phyloP scores from a whole-genome alignment of 2,888 invertebrate species.

The Amphipyra tragopoginis region DNA sequence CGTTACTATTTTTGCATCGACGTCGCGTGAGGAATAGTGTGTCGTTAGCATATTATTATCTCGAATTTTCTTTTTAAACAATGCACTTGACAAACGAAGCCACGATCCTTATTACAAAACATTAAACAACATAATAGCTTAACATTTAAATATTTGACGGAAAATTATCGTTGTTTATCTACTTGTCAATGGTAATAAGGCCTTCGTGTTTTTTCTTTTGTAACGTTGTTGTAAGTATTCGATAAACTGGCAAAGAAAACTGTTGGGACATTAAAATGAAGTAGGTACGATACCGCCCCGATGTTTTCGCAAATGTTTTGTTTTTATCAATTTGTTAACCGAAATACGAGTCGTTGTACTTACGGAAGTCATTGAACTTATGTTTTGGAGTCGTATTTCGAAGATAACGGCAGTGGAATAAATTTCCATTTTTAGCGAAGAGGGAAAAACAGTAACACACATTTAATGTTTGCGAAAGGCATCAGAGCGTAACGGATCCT shows the following conservation, averaged over 20 bases:
- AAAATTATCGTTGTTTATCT: constrained; percentile 35
- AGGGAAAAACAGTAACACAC: constrained; percentile 33
- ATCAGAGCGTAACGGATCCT: constrained; percentile 48
- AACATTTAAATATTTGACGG: constrained; percentile 17
- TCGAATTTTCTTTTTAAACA: constrained; percentile 58
- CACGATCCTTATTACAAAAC: constrained; percentile 37
- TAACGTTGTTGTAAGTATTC: constrained; percentile 47
- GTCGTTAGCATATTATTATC: constrained; percentile 74
- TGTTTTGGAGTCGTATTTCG: constrained; percentile 36
- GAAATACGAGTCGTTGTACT: constrained; percentile 56
- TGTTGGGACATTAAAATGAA: constrained; percentile 33
- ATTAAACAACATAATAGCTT: constrained; percentile 42
- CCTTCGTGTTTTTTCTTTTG: constrained; percentile 49
- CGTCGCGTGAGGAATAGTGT: constrained; percentile 75
- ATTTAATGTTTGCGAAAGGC: constrained; percentile 32
- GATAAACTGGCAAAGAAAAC: constrained; percentile 46
- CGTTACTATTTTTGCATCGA: constrained; percentile 68
- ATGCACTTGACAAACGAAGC: constrained; percentile 26
- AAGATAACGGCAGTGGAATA: constrained; percentile 52
- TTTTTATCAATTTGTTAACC: constrained; percentile 52
- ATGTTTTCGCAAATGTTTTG: constrained; percentile 37
- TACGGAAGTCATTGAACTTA: constrained; percentile 57
- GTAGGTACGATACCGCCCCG: constrained; percentile 22
- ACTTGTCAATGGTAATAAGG: constrained; percentile 65
- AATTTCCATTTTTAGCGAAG: constrained; percentile 46